Percentiles rank a stretch among this genome's conserved stretches.
phyloP scores from a whole-genome alignment of 2,113 vertebrate genomes.

The Eubucco bourcierii region DNA sequence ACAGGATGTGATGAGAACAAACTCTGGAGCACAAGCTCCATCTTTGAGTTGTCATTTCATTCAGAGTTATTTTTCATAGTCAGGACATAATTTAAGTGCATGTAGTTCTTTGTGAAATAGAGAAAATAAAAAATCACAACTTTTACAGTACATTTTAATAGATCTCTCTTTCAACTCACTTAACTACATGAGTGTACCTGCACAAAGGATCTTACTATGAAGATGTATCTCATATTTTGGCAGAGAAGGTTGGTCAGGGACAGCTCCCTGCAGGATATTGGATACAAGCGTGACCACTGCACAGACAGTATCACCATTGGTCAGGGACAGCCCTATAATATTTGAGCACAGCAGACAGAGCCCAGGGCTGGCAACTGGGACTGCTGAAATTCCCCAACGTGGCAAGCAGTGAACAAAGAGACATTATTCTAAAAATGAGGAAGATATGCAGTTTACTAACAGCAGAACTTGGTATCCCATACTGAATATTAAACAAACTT shows the following conservation, averaged over 20 bases:
- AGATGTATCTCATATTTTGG: background rate
- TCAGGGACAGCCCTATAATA: background rate
- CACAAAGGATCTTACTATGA: background rate
- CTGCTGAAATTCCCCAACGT: background rate
- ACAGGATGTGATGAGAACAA: background rate
- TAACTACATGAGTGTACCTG: background rate
- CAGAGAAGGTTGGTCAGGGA: background rate
- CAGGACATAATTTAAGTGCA: background rate
- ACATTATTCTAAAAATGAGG: background rate
- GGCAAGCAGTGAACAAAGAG: background rate
- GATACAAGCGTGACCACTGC: background rate
- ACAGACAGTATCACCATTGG: rapidly evolving
- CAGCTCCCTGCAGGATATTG: background rate
- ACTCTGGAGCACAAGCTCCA: background rate
- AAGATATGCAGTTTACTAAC: background rate
- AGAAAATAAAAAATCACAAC: background rate
- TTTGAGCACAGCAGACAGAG: background rate
- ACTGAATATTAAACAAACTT: background rate
- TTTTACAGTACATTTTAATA: background rate
- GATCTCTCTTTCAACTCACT: background rate
- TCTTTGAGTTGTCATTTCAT: background rate
- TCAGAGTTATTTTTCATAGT: background rate
- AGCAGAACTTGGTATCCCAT: background rate
- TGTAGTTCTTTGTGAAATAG: background rate
- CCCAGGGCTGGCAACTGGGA: background rate